Evolutionary conservation across 2,113 vertebrate species (phyloP).

Genomic region (Harpagus bidentatus): DNA sequence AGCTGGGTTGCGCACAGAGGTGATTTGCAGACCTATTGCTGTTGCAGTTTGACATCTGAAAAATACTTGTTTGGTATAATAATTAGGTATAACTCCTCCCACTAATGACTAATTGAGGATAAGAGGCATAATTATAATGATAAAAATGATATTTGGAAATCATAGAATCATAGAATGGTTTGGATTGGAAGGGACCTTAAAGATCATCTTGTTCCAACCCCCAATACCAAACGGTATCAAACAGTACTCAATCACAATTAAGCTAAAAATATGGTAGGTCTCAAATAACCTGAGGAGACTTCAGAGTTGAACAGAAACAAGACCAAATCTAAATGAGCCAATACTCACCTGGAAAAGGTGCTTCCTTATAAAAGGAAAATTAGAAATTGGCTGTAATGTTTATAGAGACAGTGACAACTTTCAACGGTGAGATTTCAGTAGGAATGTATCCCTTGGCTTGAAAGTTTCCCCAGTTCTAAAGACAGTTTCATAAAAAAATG

Average conservation of each 20-base stretch:
- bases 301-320: not conserved
- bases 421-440: not conserved
- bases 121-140: not conserved
- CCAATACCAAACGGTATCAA: not conserved
- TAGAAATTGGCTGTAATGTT: not conserved
- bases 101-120: not conserved
- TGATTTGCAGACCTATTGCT: not conserved
- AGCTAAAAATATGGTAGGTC: not conserved
- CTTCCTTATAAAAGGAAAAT: not conserved
- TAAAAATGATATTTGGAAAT: not conserved
- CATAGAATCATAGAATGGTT: not conserved
- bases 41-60: not conserved
- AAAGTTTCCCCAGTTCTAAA: not conserved
- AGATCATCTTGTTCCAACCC: not conserved
- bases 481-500: not conserved
- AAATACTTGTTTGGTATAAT: not conserved
- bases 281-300: not conserved
- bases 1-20: not conserved
- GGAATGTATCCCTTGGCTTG: not conserved
- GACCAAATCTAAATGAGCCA: not conserved
- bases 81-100: not conserved
- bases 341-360: not conserved
- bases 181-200: not conserved
- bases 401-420: not conserved
- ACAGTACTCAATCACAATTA: not conserved